Evolutionary conservation across 2,888 invertebrate species (phyloP).

Genomic region (Globia sparganii): DNA sequence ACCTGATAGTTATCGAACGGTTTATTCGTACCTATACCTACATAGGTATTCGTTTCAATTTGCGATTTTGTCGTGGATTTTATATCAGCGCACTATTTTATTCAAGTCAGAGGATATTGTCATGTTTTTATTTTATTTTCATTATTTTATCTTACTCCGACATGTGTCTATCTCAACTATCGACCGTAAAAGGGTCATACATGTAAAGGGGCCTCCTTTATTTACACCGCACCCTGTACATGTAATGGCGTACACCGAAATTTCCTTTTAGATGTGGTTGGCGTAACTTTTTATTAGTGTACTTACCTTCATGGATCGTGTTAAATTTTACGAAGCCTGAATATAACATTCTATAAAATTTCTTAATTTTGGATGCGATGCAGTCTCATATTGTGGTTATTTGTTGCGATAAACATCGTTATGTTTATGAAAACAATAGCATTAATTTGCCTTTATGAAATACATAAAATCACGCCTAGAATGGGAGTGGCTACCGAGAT

Average conservation of each 20-base stretch:
- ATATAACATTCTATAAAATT: slow-evolving; percentile 55
- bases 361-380: slow-evolving; percentile 26
- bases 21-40: background rate
- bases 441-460: background rate
- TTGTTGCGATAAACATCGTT: slow-evolving; percentile 13
- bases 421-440: background rate
- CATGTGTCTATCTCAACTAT: background rate
- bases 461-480: background rate
- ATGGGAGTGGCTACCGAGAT: background rate
- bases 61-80: background rate
- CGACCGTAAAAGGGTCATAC: background rate
- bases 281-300: slow-evolving; percentile 66
- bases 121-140: background rate
- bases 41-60: background rate
- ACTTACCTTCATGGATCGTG: slow-evolving; percentile 64
- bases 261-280: slow-evolving; percentile 44
- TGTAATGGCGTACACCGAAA: slow-evolving; percentile 40
- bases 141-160: background rate
- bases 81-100: background rate
- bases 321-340: slow-evolving; percentile 66
- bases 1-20: slow-evolving; percentile 2
- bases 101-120: background rate
- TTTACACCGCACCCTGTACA: slow-evolving; percentile 27
- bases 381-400: slow-evolving; percentile 18
- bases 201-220: background rate